Base-by-base conservation (phyloP, 2,888 invertebrate species). In the Brachypalpus laphriformis region DNA sequence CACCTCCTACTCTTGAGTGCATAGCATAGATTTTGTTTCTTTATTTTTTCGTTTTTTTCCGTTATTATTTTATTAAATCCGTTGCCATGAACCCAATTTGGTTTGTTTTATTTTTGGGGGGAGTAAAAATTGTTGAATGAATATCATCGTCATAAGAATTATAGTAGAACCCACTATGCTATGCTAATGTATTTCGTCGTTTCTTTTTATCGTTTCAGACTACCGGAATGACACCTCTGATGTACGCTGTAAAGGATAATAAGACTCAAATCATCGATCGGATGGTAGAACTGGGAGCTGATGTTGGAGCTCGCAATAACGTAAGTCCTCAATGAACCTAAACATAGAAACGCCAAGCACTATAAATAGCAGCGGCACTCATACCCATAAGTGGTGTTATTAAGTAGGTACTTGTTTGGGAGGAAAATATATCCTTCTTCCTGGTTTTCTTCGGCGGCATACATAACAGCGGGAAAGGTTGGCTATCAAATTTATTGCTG, bases 231-330 rank as follows among this genome's bases (percentile, higher is more conserved):
- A 98, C 98, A 76, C 97, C 98, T 22, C 93, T 99, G 88, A 98
- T 99, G 98, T 96, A 96, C 91, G 98, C 98, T 1, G 98, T 98
- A 28, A 98, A 98, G 93, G 99, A 99, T 93, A 99, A 98, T 93
- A 94, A 97, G 88, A 96, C 97, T 0, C 95, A 96, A 20, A 95
- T 98, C 90, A 95, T 98, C 88, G 98, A 99, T 92, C 94, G 97
- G 78, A 95, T 99, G 93, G 95, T 98, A 87, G 98, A 99, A 87
- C 94, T 98, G 16, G 98, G 98, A 49, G 96, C 97, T 7, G 97
- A 98, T 91, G 96, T 98, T 78, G 96, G 97, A 87, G 96, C 97
- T 51, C 95, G 97, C 89, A 98, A 98, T 90, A 97, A 97, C 92
- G 98, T 98, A 93, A 96, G 97, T 93, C 76, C 87, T 63, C 76